phyloP scores from a whole-genome alignment of 2,113 vertebrate species.

The Lepisosteus oculatus region DNA sequence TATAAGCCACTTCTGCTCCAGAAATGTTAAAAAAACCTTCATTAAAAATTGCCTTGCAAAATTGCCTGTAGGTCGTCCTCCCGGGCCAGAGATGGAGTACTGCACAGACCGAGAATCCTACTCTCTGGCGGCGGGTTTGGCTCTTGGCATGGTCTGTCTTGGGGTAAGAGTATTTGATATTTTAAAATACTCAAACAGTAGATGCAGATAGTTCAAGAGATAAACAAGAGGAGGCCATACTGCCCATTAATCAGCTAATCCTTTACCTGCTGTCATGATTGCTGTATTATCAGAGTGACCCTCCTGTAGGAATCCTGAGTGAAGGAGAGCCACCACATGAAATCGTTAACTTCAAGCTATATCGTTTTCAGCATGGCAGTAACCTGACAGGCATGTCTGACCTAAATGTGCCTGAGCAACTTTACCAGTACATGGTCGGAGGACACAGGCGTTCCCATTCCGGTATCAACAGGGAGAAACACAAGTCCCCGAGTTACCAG shows the following conservation, averaged over 20 bases:
- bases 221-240: no score
- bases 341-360: no score
- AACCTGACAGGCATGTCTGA: conserved; percentile 97
- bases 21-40: no score
- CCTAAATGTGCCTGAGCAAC: conserved; percentile 93
- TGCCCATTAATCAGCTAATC: no score
- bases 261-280: no score
- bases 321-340: no score
- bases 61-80: conserved; percentile 72
- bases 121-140: conserved; percentile 89
- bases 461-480: conserved; percentile 86
- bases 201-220: no score
- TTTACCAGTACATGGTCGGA: conserved; percentile 99
- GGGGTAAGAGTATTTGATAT: conserved; percentile 71
- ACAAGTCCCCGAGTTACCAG: conserved; percentile 96
- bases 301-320: no score
- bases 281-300: no score
- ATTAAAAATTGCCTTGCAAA: no score
- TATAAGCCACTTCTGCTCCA: no score
- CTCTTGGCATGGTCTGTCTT: conserved; percentile 96
- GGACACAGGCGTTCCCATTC: conserved; percentile 86
- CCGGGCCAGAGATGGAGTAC: conserved; percentile 97
- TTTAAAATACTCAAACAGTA: no score
- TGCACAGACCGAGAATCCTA: conserved; percentile 96
- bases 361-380: conserved; percentile 80